These are phyloP conservation scores for Passer montanus DNA, from an alignment of 2,113 vertebrate genomes.

Conservation along the genomic window DNA sequence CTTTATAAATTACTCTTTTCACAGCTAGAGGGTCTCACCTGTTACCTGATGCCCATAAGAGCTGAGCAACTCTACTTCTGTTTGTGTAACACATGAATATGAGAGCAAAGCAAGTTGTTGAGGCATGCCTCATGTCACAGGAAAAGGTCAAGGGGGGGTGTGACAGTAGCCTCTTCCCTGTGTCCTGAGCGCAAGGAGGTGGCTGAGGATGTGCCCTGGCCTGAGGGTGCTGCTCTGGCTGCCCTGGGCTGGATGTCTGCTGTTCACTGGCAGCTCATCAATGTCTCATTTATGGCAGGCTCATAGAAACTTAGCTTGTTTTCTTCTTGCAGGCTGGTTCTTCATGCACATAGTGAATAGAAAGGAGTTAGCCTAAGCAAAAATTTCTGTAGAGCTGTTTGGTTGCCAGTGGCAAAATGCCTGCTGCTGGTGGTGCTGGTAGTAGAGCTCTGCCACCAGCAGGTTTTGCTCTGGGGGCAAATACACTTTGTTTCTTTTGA, in stretches of 20 bases:
- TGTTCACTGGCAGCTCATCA: neutral
- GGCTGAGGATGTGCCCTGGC: neutral
- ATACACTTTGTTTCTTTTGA: neutral
- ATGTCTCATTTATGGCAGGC: neutral
- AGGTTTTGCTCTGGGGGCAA: neutral
- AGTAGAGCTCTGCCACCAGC: neutral
- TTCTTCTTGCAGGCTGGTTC: neutral
- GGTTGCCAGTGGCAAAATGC: neutral
- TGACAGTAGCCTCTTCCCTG: neutral
- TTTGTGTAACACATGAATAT: neutral
- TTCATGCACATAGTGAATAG: neutral
- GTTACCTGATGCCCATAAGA: neutral
- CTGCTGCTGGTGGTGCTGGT: fast-evolving
- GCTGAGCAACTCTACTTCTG: neutral
- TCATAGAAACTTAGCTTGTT: neutral
- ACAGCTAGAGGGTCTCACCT: neutral
- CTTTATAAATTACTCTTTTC: neutral
- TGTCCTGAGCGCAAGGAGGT: fast-evolving
- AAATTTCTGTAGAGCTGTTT: neutral
- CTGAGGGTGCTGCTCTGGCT: neutral
- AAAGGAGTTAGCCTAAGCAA: neutral
- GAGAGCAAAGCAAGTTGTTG: neutral
- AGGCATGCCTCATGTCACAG: neutral
- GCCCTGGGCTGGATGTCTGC: neutral
- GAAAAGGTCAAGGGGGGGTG: neutral